Conservation (phyloP, 2,113 vertebrate species). For the Oryzias woworae region DNA sequence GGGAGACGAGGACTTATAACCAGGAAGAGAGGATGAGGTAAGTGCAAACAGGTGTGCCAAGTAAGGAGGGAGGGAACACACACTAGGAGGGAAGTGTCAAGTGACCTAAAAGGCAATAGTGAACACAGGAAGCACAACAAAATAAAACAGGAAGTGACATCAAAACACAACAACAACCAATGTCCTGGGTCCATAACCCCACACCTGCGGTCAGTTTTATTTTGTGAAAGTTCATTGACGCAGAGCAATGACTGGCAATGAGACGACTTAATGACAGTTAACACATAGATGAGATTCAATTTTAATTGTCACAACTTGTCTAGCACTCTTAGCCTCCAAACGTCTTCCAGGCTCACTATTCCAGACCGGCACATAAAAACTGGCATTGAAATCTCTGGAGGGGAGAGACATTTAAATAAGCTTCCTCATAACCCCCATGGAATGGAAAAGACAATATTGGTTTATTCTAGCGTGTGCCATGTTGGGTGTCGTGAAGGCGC, state of each 20-base stretch:
- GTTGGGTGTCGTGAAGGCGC: slow-evolving; percentile 41
- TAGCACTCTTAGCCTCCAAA: slow-evolving; percentile 51
- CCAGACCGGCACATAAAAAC: slow-evolving; percentile 56
- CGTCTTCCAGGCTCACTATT: slow-evolving; percentile 62
- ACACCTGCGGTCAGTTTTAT: slow-evolving; percentile 32
- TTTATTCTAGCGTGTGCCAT: slow-evolving; percentile 54
- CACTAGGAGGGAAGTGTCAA: no score
- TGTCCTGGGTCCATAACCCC: no score
- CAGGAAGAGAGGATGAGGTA: no score
- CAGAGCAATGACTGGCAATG: slow-evolving; percentile 35
- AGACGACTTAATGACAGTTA: slow-evolving; percentile 55
- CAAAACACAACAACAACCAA: no score
- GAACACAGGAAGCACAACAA: no score
- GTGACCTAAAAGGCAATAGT: no score
- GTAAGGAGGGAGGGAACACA: no score
- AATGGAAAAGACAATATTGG: slow-evolving; percentile 44
- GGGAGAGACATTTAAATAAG: slow-evolving; percentile 54
- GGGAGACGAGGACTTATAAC: no score
- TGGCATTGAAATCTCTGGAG: slow-evolving; percentile 51
- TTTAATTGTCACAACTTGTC: slow-evolving; percentile 77
- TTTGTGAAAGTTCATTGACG: slow-evolving; percentile 31
- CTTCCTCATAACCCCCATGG: slow-evolving; percentile 56
- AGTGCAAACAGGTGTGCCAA: no score
- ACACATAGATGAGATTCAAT: slow-evolving; percentile 54
- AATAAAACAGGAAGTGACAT: no score